Conservation (phyloP, 1,140 invertebrate genomes). For the Harlomillsia oculata region DNA sequence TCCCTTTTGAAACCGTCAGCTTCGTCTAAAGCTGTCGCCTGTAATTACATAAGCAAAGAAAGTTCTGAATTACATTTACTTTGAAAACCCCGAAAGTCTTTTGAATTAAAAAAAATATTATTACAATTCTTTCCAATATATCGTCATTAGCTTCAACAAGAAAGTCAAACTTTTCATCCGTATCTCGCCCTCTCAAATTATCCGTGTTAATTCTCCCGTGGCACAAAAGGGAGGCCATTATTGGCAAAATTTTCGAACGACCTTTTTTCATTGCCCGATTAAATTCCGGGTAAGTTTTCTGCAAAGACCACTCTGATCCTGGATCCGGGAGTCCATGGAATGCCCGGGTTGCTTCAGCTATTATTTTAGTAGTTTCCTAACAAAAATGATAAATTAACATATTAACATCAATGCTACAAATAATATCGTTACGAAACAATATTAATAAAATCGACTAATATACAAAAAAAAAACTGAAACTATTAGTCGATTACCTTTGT, state of each 20-base stretch:
- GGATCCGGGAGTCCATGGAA: slow-evolving; percentile 54
- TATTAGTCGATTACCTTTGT: slow-evolving; percentile 1
- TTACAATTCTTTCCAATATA: slow-evolving; percentile 67
- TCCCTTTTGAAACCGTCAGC: slow-evolving; percentile 55
- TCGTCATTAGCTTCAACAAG: slow-evolving; percentile 66
- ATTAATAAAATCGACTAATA: not conserved
- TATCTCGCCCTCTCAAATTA: slow-evolving; percentile 49
- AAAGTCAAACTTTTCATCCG: slow-evolving; percentile 64
- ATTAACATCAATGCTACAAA: not conserved
- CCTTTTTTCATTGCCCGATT: slow-evolving; percentile 50
- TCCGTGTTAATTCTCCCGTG: slow-evolving; percentile 48
- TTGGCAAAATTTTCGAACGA: slow-evolving; percentile 46
- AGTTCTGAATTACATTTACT: too few relatives aligned
- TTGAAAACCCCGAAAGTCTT: not conserved
- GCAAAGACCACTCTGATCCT: slow-evolving; percentile 58
- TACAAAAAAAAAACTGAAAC: not conserved
- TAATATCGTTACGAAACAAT: not conserved
- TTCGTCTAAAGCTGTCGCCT: slow-evolving; percentile 57
- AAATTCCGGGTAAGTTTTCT: slow-evolving; percentile 59
- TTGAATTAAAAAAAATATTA: slow-evolving; percentile 33
- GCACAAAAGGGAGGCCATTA: slow-evolving; percentile 48
- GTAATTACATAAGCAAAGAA: slow-evolving; percentile 2
- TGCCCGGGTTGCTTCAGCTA: slow-evolving; percentile 55
- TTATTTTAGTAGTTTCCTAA: slow-evolving; percentile 46
- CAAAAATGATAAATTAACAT: slow-evolving; percentile 30